Conservation (phyloP, 2,797 vertebrate species). For the Graptemys geographica region DNA sequence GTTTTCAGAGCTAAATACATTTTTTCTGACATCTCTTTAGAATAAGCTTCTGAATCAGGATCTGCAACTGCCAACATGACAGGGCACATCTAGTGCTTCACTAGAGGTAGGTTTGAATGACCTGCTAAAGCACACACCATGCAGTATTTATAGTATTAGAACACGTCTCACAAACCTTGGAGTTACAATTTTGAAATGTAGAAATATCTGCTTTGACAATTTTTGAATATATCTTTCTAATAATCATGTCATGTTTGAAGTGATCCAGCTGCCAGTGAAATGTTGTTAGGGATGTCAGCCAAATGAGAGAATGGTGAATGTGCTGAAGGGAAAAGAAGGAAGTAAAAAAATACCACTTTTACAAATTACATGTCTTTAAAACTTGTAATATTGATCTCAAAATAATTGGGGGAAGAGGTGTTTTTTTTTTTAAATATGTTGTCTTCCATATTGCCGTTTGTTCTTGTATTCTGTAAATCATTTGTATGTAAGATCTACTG, state of each 20-base stretch:
- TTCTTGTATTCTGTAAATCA: constrained; percentile 9
- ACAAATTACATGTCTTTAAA: neutral
- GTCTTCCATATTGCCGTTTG: neutral
- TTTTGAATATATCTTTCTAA: neutral
- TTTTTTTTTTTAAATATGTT: neutral
- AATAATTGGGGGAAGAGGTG: neutral
- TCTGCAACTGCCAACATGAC: neutral
- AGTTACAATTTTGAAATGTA: neutral
- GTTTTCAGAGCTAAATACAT: neutral
- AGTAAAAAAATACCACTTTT: neutral
- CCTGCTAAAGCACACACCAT: neutral
- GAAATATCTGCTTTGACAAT: neutral
- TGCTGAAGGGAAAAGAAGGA: neutral
- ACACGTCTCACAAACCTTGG: neutral
- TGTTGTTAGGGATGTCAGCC: neutral
- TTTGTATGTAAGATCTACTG: neutral
- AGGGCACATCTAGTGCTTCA: neutral
- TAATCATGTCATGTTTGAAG: neutral
- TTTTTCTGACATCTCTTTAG: neutral
- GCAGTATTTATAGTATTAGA: neutral
- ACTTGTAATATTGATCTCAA: neutral
- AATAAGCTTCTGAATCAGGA: neutral
- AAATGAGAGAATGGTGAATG: neutral
- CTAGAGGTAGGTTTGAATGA: neutral
- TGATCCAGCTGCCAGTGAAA: constrained; percentile 16